Evolutionary conservation across 2,113 vertebrate species (phyloP).

Genomic region (Oryzias celebensis): DNA sequence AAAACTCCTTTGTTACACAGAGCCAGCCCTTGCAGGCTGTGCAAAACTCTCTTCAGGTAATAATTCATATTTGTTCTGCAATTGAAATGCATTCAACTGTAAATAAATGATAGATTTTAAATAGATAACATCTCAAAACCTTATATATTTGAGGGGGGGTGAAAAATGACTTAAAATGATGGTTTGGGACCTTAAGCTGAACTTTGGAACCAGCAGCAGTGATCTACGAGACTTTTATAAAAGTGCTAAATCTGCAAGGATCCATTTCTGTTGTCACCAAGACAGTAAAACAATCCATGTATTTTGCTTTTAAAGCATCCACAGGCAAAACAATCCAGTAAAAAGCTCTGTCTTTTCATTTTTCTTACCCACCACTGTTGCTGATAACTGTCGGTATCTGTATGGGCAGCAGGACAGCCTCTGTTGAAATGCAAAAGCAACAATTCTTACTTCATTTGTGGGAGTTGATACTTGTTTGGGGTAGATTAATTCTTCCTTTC

Average conservation of each 20-base stretch:
- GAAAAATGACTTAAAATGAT: slow-evolving; percentile 28
- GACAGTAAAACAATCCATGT: neutral
- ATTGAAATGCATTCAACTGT: slow-evolving; percentile 66
- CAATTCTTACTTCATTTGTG: slow-evolving; percentile 37
- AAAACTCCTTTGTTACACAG: slow-evolving; percentile 75
- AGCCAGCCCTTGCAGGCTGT: slow-evolving; percentile 56
- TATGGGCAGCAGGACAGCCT: neutral
- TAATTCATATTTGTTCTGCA: slow-evolving; percentile 70
- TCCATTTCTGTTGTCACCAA: neutral
- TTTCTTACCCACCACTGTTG: neutral
- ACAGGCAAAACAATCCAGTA: neutral
- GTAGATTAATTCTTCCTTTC: slow-evolving; percentile 38
- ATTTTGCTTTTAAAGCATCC: neutral
- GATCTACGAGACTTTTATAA: slow-evolving; percentile 37
- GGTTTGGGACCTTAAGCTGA: neutral
- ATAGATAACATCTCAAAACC: slow-evolving; percentile 9
- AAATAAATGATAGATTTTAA: slow-evolving; percentile 36
- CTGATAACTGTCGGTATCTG: no score
- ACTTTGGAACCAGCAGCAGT: slow-evolving; percentile 51
- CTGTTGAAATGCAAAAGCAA: slow-evolving; percentile 49
- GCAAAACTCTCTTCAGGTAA: slow-evolving; percentile 48
- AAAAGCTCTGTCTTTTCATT: no score
- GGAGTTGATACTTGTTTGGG: slow-evolving; percentile 16
- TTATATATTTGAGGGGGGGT: neutral
- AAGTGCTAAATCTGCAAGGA: neutral